Evolutionary conservation across 2,113 vertebrate genomes (phyloP).

Genomic region (Eretmochelys imbricata): DNA sequence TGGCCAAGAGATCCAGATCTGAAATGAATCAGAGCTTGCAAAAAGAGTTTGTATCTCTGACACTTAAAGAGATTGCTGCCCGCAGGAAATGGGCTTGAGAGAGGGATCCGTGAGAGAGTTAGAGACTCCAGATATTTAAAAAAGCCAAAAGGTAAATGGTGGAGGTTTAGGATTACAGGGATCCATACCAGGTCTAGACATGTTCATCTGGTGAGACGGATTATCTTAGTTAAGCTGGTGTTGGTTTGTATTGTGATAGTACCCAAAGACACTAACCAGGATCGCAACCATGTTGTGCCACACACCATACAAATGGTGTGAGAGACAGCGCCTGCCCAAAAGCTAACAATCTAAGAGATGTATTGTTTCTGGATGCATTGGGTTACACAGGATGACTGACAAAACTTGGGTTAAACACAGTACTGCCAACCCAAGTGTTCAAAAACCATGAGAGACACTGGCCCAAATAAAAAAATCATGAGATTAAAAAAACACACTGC

Average conservation of each 20-base stretch:
- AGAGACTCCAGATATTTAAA: neutral
- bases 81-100: rapidly evolving
- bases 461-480: neutral
- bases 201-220: neutral
- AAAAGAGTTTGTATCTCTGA: neutral
- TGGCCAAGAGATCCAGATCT: neutral
- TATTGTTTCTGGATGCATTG: neutral
- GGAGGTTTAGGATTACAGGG: neutral
- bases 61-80: rapidly evolving
- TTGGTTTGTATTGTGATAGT: neutral
- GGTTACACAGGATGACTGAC: neutral
- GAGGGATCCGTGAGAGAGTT: rapidly evolving
- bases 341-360: neutral
- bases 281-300: neutral
- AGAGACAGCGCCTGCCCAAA: neutral
- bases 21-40: neutral
- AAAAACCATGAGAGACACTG: neutral
- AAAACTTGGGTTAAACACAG: neutral
- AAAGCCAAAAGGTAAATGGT: neutral
- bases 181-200: neutral
- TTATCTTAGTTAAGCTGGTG: neutral
- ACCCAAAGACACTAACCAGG: neutral
- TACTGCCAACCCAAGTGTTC: neutral
- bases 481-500: neutral
- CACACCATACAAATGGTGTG: neutral